phyloP scores from a whole-genome alignment of 2,888 invertebrate genomes.

The Epistrophella euchroma region DNA sequence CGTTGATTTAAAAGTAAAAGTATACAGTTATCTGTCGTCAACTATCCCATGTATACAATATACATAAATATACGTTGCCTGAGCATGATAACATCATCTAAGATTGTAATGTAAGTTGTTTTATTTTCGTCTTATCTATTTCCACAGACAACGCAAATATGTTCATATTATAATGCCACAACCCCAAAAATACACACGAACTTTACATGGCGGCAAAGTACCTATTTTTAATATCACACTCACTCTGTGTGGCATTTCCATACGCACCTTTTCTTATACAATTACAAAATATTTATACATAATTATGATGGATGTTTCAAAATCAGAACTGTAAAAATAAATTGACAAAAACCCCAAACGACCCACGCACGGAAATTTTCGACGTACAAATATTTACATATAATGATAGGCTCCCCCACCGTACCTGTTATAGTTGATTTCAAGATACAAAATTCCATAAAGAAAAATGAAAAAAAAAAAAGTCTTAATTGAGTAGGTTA shows the following conservation, averaged over 20 bases:
- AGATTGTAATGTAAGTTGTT: not conserved
- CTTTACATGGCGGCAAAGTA: not conserved
- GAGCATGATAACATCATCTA: not conserved
- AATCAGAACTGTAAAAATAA: not conserved
- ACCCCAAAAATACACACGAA: not conserved
- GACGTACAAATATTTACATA: not conserved
- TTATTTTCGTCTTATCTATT: not conserved
- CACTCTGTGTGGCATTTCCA: slow-evolving; percentile 10
- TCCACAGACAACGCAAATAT: not conserved
- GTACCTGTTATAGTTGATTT: slow-evolving; percentile 5
- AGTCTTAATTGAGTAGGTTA: not conserved
- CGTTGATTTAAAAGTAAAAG: too few relatives aligned
- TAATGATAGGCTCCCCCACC: not conserved
- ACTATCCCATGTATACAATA: too few relatives aligned
- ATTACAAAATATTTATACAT: not conserved
- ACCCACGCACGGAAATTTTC: slow-evolving; percentile 27
- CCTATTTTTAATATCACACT: not conserved
- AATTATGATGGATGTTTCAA: not conserved
- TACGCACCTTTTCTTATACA: not conserved
- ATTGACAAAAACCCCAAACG: not conserved
- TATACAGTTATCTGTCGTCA: too few relatives aligned
- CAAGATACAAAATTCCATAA: not conserved
- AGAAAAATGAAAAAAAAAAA: slow-evolving; percentile 9
- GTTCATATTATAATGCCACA: not conserved
- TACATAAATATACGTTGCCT: too few relatives aligned